Percentiles rank a stretch among this genome's conserved stretches.
These are phyloP conservation scores for Crepidodera aurea DNA, from an alignment of 2,888 invertebrate genomes.

Conservation along the genomic window DNA sequence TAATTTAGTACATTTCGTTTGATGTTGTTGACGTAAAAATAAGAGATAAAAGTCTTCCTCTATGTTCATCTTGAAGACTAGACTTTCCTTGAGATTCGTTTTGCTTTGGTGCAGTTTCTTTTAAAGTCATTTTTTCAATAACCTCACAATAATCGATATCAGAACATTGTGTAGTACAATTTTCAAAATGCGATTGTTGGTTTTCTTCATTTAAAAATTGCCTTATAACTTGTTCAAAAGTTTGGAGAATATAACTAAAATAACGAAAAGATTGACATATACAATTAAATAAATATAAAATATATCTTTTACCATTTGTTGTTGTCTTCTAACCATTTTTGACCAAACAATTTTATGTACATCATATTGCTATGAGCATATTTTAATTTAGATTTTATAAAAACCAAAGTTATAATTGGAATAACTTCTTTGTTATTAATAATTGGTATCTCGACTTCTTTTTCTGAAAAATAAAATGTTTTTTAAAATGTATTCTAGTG, in stretches of 20 bases:
- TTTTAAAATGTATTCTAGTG: neutral
- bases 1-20: neutral
- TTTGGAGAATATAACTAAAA: conserved; percentile 48
- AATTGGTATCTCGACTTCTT: conserved; percentile 53
- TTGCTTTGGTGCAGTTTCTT: conserved; percentile 20
- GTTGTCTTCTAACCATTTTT: conserved; percentile 44
- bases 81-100: conserved; percentile 6
- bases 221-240: conserved; percentile 49
- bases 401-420: conserved; percentile 59
- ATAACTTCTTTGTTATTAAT: conserved; percentile 58
- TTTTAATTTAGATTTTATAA: conserved; percentile 60
- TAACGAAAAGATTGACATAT: conserved; percentile 4
- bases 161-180: conserved; percentile 2
- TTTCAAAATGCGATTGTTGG: neutral
- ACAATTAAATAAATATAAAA: too few species aligned
- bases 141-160: conserved; percentile 39
- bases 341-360: conserved; percentile 60
- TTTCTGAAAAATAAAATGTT: conserved; percentile 41
- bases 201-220: conserved; percentile 27
- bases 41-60: neutral
- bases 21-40: conserved; percentile 18
- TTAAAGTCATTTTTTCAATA: conserved; percentile 33
- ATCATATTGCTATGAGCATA: conserved; percentile 61
- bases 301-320: conserved; percentile 8
- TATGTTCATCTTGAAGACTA: conserved; percentile 36